phyloP scores from a whole-genome alignment of 2,888 invertebrate species.

The Onchidella celtica region DNA sequence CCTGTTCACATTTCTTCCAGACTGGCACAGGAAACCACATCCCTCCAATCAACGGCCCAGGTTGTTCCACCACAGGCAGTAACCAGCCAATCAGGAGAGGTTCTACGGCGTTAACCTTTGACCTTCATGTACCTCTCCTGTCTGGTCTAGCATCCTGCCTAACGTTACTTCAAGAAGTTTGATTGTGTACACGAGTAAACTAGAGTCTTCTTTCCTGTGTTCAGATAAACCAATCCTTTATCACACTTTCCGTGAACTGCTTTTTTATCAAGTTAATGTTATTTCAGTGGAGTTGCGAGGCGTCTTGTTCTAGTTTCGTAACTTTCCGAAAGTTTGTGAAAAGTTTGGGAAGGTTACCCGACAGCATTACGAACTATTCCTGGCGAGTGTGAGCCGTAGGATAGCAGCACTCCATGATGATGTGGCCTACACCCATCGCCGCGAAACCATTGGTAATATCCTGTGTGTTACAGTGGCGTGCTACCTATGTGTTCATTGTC shows the following conservation, averaged over 20 bases:
- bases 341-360: neutral
- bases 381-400: neutral
- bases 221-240: neutral
- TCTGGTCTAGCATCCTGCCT: constrained; percentile 9
- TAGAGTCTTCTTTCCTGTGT: neutral
- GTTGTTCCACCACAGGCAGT: neutral
- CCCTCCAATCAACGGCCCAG: constrained; percentile 20
- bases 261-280: neutral
- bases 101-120: constrained; percentile 7
- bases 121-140: constrained; percentile 12
- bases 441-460: constrained; percentile 55
- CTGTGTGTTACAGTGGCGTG: neutral
- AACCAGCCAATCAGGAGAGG: constrained; percentile 19
- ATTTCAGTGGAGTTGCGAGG: neutral
- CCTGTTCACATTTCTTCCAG: neutral
- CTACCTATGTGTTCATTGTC: too few relatives aligned
- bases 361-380: neutral
- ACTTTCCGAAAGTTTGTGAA: neutral
- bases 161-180: neutral
- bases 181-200: neutral
- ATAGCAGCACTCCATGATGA: constrained; percentile 50
- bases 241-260: neutral
- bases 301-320: neutral
- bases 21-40: constrained; percentile 3
- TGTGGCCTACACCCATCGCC: constrained; percentile 55